phyloP scores from a whole-genome alignment of 2,797 vertebrate genomes.

The Onychomys leucogaster region DNA sequence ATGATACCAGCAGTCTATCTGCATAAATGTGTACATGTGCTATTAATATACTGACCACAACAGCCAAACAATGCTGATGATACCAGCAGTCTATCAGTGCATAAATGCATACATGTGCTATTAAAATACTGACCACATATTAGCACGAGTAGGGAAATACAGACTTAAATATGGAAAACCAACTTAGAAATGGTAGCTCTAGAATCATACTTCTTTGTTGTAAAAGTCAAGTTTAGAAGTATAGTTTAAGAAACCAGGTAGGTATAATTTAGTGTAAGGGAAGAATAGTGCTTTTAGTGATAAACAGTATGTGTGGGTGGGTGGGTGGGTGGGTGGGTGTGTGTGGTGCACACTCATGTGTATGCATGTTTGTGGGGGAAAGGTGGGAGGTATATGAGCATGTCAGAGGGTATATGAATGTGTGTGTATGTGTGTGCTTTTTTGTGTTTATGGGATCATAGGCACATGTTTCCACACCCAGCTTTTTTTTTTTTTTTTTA shows the following conservation, averaged over 20 bases:
- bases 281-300: background rate
- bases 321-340: background rate
- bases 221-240: conserved; percentile 37
- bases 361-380: background rate
- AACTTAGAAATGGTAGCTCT: background rate
- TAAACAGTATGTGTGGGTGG: too few species aligned
- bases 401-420: background rate
- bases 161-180: background rate
- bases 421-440: background rate
- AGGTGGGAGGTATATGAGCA: background rate
- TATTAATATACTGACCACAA: background rate
- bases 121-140: background rate
- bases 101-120: background rate
- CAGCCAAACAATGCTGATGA: background rate
- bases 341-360: background rate
- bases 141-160: background rate
- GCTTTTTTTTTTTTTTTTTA: background rate
- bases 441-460: background rate
- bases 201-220: background rate
- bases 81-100: too few species aligned
- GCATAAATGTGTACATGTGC: background rate
- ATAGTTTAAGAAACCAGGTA: background rate
- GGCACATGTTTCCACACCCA: background rate
- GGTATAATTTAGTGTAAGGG: background rate
- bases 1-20: background rate